A percentile compares a stretch with the other conserved stretches of the same genome.
These are phyloP conservation scores for Tauraco hartlaubi DNA, from an alignment of 2,797 vertebrate species.

Conservation along the genomic window DNA sequence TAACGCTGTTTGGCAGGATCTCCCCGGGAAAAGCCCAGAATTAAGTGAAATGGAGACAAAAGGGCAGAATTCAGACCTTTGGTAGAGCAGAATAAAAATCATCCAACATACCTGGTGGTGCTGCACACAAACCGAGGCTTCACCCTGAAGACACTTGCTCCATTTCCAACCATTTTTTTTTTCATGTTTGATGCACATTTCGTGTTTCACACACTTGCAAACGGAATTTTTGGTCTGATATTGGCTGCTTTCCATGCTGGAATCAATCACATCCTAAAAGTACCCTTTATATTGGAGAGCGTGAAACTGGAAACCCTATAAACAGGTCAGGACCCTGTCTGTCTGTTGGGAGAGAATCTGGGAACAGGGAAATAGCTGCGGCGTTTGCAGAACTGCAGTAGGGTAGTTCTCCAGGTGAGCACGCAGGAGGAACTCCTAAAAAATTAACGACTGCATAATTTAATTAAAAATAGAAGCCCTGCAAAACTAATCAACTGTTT, in stretches of 20 bases:
- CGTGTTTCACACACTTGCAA: fast-evolving
- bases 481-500: background rate
- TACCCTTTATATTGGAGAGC: background rate
- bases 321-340: background rate
- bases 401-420: background rate
- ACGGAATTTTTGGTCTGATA: background rate
- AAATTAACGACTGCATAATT: fast-evolving
- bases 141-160: background rate
- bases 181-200: fast-evolving
- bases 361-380: background rate
- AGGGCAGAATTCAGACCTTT: background rate
- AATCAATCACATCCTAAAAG: background rate
- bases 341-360: background rate
- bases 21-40: background rate
- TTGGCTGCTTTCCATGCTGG: background rate
- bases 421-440: background rate
- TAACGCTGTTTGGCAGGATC: background rate
- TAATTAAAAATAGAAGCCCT: background rate
- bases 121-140: background rate
- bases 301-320: background rate
- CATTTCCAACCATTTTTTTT: fast-evolving
- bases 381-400: background rate
- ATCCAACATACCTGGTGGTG: fast-evolving
- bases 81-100: background rate
- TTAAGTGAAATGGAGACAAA: background rate